phyloP scores from a whole-genome alignment of 2,888 invertebrate species.

The Noctua fimbriata region DNA sequence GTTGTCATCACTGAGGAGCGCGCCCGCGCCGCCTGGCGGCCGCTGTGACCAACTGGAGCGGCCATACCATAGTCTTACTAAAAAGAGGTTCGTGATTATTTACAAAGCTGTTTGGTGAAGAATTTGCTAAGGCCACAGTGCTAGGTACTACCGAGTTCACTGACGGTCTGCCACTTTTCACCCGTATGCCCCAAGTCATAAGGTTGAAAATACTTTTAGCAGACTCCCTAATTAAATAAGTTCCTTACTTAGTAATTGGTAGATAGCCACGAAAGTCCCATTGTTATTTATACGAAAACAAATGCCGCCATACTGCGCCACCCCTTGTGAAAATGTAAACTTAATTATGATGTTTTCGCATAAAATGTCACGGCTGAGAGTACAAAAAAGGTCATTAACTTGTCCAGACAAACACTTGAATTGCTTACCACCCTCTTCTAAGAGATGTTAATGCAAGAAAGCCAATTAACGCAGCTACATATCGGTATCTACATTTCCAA shows the following conservation, averaged over 20 bases:
- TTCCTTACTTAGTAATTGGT: background rate
- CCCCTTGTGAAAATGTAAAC: background rate
- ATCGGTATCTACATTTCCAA: background rate
- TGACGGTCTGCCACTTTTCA: too few relatives aligned
- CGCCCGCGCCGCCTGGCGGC: constrained; percentile 88
- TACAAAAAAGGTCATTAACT: background rate
- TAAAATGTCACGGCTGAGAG: background rate
- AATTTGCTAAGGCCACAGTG: background rate
- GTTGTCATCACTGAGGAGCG: constrained; percentile 94
- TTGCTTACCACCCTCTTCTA: background rate
- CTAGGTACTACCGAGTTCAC: too few relatives aligned
- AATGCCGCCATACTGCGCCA: background rate
- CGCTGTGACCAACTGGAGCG: constrained; percentile 91
- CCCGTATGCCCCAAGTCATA: too few relatives aligned
- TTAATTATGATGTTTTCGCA: background rate
- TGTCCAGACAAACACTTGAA: background rate
- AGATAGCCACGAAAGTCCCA: too few relatives aligned
- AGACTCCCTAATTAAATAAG: background rate
- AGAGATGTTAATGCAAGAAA: background rate
- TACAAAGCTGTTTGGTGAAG: background rate
- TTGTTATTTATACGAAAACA: background rate
- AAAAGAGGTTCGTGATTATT: constrained; percentile 90
- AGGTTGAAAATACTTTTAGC: background rate
- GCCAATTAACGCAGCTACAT: background rate
- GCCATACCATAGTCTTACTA: constrained; percentile 96